Percentiles rank a stretch among this genome's conserved stretches.
These are phyloP conservation scores for Cremastobaeus sp. DNA, from an alignment of 2,888 invertebrate species.

Conservation along the genomic window DNA sequence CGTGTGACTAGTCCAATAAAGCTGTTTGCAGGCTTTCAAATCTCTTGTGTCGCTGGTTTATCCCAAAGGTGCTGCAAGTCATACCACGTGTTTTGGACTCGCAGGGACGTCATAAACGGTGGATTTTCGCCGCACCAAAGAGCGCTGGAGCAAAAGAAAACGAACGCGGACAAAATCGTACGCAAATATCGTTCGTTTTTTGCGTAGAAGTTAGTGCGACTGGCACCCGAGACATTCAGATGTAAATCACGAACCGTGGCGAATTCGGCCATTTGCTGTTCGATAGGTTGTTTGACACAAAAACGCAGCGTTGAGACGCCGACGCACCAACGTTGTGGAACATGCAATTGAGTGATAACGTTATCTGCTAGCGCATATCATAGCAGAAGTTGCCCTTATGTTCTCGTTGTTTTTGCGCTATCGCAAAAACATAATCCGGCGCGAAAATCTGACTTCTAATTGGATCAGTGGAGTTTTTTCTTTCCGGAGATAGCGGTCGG, in stretches of 20 bases:
- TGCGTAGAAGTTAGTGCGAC: conserved; percentile 19
- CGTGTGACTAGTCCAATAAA: no score
- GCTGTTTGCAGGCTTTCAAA: no score
- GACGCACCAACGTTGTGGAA: not conserved
- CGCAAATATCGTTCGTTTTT: conserved; percentile 31
- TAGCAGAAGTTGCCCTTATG: not conserved
- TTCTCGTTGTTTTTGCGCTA: conserved; percentile 20
- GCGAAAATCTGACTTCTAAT: conserved; percentile 47
- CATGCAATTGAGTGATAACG: no score
- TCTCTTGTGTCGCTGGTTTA: no score
- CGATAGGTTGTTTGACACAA: not conserved
- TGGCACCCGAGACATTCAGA: conserved; percentile 25
- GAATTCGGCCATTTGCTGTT: not conserved
- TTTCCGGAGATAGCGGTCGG: conserved; percentile 36
- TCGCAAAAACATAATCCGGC: no score
- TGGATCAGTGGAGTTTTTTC: conserved; percentile 44
- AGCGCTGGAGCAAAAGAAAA: conserved; percentile 43
- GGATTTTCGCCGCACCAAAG: no score
- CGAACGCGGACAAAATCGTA: conserved; percentile 36
- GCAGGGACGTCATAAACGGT: no score
- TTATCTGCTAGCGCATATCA: not conserved
- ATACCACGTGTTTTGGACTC: no score
- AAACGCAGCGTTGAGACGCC: not conserved
- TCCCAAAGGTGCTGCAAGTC: no score
- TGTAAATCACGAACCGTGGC: conserved; percentile 20